phyloP scores from a whole-genome alignment of 64 coral and sea anemone species.

The Astreopora myriophthalma region DNA sequence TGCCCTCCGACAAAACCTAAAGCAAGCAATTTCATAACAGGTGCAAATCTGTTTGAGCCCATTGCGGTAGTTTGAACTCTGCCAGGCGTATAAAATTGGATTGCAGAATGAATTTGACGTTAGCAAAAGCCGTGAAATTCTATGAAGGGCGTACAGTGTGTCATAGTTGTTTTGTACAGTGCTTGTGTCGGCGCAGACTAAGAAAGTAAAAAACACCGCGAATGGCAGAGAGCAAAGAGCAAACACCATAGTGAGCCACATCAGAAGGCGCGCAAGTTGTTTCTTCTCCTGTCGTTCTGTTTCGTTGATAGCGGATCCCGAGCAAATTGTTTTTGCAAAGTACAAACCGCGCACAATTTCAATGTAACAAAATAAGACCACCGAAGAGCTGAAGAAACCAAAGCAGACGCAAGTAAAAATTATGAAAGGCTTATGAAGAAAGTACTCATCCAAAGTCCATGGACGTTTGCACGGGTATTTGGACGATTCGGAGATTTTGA shows the following conservation, averaged over 20 bases:
- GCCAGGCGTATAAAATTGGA: constrained; percentile 18
- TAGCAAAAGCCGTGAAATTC: constrained; percentile 7
- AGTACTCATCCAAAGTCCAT: constrained; percentile 4
- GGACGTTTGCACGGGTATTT: constrained; percentile 22
- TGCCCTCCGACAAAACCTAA: not conserved
- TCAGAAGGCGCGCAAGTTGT: constrained; percentile 4
- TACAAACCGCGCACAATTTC: constrained; percentile 29
- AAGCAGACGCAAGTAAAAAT: constrained; percentile 18
- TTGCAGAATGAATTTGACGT: constrained; percentile 30
- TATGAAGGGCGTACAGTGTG: not conserved
- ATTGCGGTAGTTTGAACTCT: constrained; percentile 19
- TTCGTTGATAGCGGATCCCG: not conserved
- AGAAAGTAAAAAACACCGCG: not conserved
- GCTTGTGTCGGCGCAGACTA: not conserved
- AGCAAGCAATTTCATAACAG: not conserved
- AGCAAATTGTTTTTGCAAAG: constrained; percentile 26
- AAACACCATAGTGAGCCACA: not conserved
- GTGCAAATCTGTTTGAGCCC: not conserved
- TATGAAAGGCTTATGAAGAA: not conserved
- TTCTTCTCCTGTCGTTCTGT: constrained; percentile 16
- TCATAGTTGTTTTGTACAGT: constrained; percentile 5
- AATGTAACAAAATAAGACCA: constrained; percentile 28
- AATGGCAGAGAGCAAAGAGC: constrained; percentile 22
- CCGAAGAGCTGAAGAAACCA: not conserved
- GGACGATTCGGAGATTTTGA: not conserved